Evolutionary conservation across 1,140 invertebrate genomes (phyloP), one percentile per base, ranked within the genome.

Genomic region (Drosophila fuyamai): DNA sequence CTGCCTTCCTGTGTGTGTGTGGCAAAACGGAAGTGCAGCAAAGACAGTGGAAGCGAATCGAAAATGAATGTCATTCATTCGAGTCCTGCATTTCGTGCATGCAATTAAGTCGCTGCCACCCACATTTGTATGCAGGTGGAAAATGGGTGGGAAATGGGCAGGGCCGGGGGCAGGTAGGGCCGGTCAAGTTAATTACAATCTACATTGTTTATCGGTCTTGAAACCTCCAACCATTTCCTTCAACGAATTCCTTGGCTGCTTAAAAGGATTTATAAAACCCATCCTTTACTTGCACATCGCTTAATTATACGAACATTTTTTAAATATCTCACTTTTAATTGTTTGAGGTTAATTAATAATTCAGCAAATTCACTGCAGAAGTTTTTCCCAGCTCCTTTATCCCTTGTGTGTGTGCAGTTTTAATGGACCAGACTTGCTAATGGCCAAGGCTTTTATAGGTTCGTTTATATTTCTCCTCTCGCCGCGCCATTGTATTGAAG

Each of bases 61-160:
- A 88, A 88, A 89, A 86, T 83, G 84, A 88, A 83, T 88, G 83
- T 89, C 83, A 83, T 88, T 88, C 84, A 89, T 83, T 85, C 72
- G 68, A 14, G 40, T 55, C 58, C 40, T 55, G 67, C 57, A 73
- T 60, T 61, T 77, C 67, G 59, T 81, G 79, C 82, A 88, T 88
- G 82, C 82, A 86, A 82, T 86, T 86, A 86, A 79, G 79, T 62
- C 53, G 35, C 63, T 48, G 56, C 32, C 40, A 5, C 54, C 47
- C 58, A 32, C 56, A 47, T 5, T 44, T 56, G 4, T 44, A 41
- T 46, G 36, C 48, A 32, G 14, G 23, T 32, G 63, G 23, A 13
- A 27, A n/a, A 35, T 16, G 47, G 50, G 9, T 1, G 50, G 50
- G 4, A 36, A 10, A 16, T 16, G 35, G 23, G 16, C 23, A 27